Percentiles rank a stretch among this genome's conserved stretches.
phyloP scores from a whole-genome alignment of 2,888 invertebrate species.

The Phengaris arion region DNA sequence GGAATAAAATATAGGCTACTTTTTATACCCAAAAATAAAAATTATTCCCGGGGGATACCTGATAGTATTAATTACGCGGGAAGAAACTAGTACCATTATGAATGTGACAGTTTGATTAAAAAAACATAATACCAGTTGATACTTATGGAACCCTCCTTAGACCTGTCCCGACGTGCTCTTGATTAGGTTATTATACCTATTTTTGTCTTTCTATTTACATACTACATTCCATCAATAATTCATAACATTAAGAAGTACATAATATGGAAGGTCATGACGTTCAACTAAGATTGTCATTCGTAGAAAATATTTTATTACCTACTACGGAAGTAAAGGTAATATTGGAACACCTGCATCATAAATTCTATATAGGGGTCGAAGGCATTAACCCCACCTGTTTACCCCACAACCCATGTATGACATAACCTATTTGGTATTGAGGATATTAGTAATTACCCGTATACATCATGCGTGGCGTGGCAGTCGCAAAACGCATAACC shows the following conservation, averaged over 20 bases:
- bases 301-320: slow-evolving; percentile 12
- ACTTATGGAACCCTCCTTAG: too few species aligned
- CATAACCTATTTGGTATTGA: slow-evolving; percentile 10
- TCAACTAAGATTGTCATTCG: slow-evolving; percentile 13
- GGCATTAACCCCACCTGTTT: slow-evolving; percentile 1
- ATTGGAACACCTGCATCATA: slow-evolving; percentile 27
- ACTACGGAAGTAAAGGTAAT: slow-evolving; percentile 10
- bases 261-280: background rate
- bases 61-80: too few species aligned
- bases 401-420: background rate
- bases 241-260: background rate
- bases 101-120: background rate
- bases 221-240: background rate
- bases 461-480: background rate
- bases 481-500: background rate
- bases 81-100: too few species aligned
- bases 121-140: background rate
- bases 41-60: too few species aligned
- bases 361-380: slow-evolving; percentile 7
- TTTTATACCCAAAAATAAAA: too few species aligned
- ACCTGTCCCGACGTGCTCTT: too few species aligned
- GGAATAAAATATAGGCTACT: too few species aligned
- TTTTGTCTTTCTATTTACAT: background rate
- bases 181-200: too few species aligned
- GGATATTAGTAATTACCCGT: background rate